A percentile compares a stretch with the other conserved stretches of the same genome.
phyloP scores from a whole-genome alignment of 2,113 vertebrate species.

The Gambusia affinis region DNA sequence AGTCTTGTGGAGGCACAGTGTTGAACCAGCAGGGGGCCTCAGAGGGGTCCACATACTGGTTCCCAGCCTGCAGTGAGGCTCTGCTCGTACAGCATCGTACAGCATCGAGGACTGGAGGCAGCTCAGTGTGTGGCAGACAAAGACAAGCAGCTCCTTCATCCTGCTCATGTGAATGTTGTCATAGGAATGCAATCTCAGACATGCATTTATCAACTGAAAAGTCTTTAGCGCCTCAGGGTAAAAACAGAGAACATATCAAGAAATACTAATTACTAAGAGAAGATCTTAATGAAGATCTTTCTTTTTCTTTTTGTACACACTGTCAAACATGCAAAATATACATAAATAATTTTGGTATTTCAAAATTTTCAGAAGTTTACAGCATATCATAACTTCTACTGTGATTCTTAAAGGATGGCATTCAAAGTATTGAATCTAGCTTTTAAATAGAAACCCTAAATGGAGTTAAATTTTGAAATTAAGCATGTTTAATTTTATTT shows the following conservation, averaged over 20 bases:
- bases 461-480: background rate
- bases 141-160: constrained; percentile 79
- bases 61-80: constrained; percentile 90
- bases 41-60: constrained; percentile 78
- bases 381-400: background rate
- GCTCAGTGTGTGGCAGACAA: constrained; percentile 88
- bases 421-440: background rate
- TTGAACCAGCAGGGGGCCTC: constrained; percentile 50
- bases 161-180: constrained; percentile 85
- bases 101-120: constrained; percentile 86
- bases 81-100: constrained; percentile 88
- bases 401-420: background rate
- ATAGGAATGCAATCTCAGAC: constrained; percentile 83
- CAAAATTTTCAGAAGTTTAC: too few relatives aligned
- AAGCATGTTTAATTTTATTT: too few relatives aligned
- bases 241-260: constrained; percentile 7
- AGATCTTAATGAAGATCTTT: background rate
- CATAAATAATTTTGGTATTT: background rate
- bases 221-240: constrained; percentile 84
- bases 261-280: background rate
- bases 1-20: background rate
- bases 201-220: constrained; percentile 81
- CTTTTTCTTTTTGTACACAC: background rate
- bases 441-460: too few relatives aligned
- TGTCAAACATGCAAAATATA: background rate